Base-by-base conservation (phyloP, 1,140 invertebrate genomes). In the Ips nitidus region DNA sequence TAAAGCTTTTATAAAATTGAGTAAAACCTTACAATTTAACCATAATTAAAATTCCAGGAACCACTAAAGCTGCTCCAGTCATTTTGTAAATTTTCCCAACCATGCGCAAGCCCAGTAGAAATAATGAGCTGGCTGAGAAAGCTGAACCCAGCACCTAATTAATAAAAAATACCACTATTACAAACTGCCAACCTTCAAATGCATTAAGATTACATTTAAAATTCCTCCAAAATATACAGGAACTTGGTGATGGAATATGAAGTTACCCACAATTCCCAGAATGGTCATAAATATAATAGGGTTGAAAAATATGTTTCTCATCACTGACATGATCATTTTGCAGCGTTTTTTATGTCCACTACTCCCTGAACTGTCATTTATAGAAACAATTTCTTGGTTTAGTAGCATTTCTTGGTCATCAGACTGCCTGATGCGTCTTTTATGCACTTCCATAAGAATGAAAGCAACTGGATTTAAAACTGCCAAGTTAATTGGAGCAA, bases 401-500 rank as follows among this genome's bases (percentile, higher is more conserved):
- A 70, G n/a, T 2, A 70, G 45, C n/a, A 38, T 36, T 58, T 63
- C 60, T 53, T 71, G 63, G 37, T 71, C 69, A 36, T 59, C 57
- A 36, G 41, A 40, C 36, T 61, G 7, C 53, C 52, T 47, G 22
- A 22, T 22, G 67, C 47, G 75, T 55, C 65, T 83, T 81, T 94
- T 93, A 40, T 90, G 86, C 42, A 97, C 88, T 83, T 98, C 97
- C 86, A 98, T 87, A 50, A 98, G 80, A 1, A 95, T 82, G 81
- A 98, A 94, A 41, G 93, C 94, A 73, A 98, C 87, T 1, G 96
- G 95, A 83, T 98, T 98, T 22, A 98, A 83, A 70, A 98, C 90
- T 1, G 94, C 90, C 42, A 99, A 80, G 57, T 94, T 97, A 81
- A 98, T 94, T 2, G 97, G 96, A 38, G 95, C 95, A 85, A 98